Evolutionary conservation across 2,113 vertebrate genomes (phyloP).

Genomic region (Corydoras maculifer): DNA sequence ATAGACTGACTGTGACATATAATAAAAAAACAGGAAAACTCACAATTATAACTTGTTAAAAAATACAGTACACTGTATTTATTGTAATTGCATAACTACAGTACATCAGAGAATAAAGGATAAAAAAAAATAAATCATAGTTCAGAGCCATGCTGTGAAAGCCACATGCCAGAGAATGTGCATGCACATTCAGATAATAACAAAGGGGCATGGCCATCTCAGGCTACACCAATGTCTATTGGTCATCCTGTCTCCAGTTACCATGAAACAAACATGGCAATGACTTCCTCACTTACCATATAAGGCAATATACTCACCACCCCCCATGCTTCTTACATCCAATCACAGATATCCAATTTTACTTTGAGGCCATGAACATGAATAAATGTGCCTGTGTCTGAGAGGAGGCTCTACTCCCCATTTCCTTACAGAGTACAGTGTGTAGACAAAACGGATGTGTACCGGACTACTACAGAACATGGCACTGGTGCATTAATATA

Average conservation of each 20-base stretch:
- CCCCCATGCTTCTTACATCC: slow-evolving; percentile 31
- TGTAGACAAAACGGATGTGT: too few relatives aligned
- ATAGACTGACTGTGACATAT: too few relatives aligned
- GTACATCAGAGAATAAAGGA: not conserved
- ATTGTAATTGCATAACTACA: not conserved
- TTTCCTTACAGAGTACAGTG: too few relatives aligned
- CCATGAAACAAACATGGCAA: slow-evolving; percentile 40
- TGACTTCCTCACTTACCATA: slow-evolving; percentile 35
- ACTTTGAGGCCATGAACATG: slow-evolving; percentile 45
- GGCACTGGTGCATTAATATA: too few relatives aligned
- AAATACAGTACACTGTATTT: not conserved
- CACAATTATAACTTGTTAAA: not conserved
- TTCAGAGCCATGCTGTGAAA: slow-evolving; percentile 4
- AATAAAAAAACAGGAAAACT: too few relatives aligned
- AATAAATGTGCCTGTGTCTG: slow-evolving; percentile 15
- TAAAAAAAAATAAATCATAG: too few relatives aligned
- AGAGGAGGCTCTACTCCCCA: too few relatives aligned
- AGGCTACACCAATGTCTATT: slow-evolving; percentile 28
- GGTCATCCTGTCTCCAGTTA: slow-evolving; percentile 39
- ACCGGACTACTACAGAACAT: too few relatives aligned
- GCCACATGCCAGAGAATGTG: slow-evolving; percentile 22
- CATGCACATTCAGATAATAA: slow-evolving; percentile 33
- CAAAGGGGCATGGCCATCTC: slow-evolving; percentile 35
- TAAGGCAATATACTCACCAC: slow-evolving; percentile 37
- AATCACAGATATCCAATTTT: slow-evolving; percentile 39